Evolutionary conservation across 2,888 invertebrate species (phyloP).

Genomic region (Neoascia interrupta): DNA sequence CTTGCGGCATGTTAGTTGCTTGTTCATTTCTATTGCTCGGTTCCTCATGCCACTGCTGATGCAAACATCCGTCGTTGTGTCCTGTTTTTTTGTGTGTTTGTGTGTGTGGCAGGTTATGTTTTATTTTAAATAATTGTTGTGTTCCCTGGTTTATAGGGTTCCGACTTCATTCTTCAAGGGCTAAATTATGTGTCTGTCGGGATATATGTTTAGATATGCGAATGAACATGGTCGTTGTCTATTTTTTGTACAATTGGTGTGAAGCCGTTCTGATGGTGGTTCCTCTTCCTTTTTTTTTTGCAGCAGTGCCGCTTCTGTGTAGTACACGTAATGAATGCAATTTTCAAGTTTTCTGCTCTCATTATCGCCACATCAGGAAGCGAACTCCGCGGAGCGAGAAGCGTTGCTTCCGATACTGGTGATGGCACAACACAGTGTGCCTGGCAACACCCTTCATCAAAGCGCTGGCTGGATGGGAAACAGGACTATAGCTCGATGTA

Average conservation of each 20-base stretch:
- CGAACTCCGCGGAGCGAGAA: slow-evolving; percentile 48
- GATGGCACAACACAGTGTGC: slow-evolving; percentile 40
- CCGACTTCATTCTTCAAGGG: slow-evolving; percentile 62
- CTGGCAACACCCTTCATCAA: slow-evolving; percentile 52
- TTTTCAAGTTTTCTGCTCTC: slow-evolving; percentile 75
- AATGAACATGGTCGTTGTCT: slow-evolving; percentile 49
- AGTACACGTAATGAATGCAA: slow-evolving; percentile 78
- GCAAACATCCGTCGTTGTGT: slow-evolving; percentile 35
- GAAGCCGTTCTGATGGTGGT: too few relatives aligned
- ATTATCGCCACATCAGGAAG: slow-evolving; percentile 73
- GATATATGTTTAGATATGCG: slow-evolving; percentile 49
- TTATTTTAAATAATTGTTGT: slow-evolving; percentile 68
- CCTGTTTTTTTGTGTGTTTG: slow-evolving; percentile 4
- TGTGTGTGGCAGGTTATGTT: slow-evolving; percentile 56
- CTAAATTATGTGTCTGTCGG: slow-evolving; percentile 68
- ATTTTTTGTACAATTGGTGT: slow-evolving; percentile 26
- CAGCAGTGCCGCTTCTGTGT: slow-evolving; percentile 70
- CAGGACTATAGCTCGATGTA: not conserved
- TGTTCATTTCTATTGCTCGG: slow-evolving; percentile 62
- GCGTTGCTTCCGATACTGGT: slow-evolving; percentile 59
- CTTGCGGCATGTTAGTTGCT: slow-evolving; percentile 68
- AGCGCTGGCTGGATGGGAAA: slow-evolving; percentile 14
- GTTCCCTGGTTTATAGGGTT: slow-evolving; percentile 56
- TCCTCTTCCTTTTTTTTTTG: slow-evolving; percentile 17
- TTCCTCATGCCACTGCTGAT: not conserved